A percentile compares a stretch with the other conserved stretches of the same genome.
phyloP scores from a whole-genome alignment of 2,797 vertebrate species.

The Hypotaenidia philippensis region DNA sequence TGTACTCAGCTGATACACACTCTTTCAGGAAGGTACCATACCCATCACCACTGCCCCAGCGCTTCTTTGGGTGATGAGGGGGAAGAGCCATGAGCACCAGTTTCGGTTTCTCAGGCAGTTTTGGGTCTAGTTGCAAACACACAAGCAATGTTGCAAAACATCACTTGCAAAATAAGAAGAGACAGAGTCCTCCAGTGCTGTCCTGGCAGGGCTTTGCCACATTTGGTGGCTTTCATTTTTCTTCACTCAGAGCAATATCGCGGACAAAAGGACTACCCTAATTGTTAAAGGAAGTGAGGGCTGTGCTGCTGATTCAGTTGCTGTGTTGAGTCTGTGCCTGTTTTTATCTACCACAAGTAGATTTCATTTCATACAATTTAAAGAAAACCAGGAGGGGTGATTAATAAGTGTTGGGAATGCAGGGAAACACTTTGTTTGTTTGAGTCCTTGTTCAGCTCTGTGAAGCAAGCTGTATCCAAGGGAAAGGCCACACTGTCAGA shows the following conservation, averaged over 20 bases:
- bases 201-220: not conserved
- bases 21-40: not conserved
- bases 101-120: not conserved
- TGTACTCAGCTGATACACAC: not conserved
- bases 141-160: not conserved
- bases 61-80: not conserved
- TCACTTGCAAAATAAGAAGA: not conserved
- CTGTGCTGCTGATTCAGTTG: not conserved
- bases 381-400: not conserved
- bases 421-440: not conserved
- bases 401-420: not conserved
- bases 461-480: not conserved
- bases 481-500: not conserved
- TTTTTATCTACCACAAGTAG: not conserved
- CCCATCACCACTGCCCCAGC: fast-evolving
- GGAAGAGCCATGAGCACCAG: not conserved
- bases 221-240: not conserved
- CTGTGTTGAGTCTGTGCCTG: not conserved
- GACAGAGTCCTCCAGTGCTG: not conserved
- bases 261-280: not conserved
- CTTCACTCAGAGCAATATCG: not conserved
- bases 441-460: not conserved
- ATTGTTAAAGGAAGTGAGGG: not conserved
- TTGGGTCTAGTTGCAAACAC: not conserved
- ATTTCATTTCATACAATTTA: not conserved